These are phyloP conservation scores for Drosophila lacertosa DNA, from an alignment of 1,140 invertebrate genomes.

Conservation along the genomic window DNA sequence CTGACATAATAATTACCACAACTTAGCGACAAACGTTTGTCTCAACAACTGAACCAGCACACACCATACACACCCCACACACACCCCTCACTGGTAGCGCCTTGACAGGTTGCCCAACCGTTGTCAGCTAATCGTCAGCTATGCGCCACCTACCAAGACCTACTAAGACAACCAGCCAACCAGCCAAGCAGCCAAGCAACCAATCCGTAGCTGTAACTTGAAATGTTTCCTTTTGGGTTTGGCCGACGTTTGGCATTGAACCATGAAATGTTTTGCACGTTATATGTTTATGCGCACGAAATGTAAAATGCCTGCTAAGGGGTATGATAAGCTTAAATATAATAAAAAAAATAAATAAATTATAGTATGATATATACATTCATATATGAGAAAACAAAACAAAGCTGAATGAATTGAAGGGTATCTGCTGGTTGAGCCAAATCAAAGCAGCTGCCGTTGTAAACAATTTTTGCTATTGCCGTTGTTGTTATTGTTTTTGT, in stretches of 20 bases:
- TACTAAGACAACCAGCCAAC: constrained; percentile 16
- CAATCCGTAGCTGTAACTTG: constrained; percentile 40
- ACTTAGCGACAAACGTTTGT: constrained; percentile 62
- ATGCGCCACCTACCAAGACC: constrained; percentile 27
- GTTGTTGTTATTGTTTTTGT: constrained; percentile 17
- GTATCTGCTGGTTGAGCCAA: constrained; percentile 19
- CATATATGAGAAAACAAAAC: too few relatives aligned
- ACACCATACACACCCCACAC: neutral
- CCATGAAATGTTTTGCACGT: constrained; percentile 57
- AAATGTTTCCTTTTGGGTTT: constrained; percentile 61
- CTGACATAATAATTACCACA: constrained; percentile 79
- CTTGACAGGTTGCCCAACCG: constrained; percentile 49
- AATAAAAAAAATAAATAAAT: neutral
- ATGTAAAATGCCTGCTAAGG: neutral
- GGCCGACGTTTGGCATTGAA: constrained; percentile 64
- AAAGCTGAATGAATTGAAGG: too few relatives aligned
- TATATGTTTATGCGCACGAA: constrained; percentile 14
- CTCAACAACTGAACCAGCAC: neutral
- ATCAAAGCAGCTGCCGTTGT: neutral
- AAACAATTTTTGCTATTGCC: constrained; percentile 21
- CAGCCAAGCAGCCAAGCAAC: constrained; percentile 7
- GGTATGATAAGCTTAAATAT: neutral
- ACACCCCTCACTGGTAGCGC: neutral
- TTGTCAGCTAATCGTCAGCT: constrained; percentile 54
- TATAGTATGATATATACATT: too few relatives aligned